phyloP scores from a whole-genome alignment of 2,113 vertebrate species.

The Hypocryptadius cinnamomeus region DNA sequence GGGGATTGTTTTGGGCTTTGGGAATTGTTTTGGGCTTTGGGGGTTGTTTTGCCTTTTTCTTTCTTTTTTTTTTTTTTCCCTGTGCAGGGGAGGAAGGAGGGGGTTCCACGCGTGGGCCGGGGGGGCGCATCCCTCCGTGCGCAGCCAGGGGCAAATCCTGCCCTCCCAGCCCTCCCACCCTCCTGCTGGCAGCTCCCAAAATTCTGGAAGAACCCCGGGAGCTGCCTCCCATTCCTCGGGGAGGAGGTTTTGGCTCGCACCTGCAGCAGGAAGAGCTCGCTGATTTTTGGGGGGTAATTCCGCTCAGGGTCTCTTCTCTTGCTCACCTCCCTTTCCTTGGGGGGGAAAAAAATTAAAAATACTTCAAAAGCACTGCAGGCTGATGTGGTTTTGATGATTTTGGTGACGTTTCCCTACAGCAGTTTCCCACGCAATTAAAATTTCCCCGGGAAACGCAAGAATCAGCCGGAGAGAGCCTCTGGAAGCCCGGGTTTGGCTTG shows the following conservation, averaged over 20 bases:
- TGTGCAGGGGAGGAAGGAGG: not conserved
- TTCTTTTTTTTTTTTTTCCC: not conserved
- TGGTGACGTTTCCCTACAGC: not conserved
- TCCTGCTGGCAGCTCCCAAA: not conserved
- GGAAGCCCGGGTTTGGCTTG: not conserved
- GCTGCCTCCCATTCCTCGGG: not conserved
- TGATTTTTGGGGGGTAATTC: not conserved
- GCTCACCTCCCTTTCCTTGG: not conserved
- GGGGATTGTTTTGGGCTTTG: not conserved
- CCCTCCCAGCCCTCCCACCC: not conserved
- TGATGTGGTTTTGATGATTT: not conserved
- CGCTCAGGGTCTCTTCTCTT: not conserved
- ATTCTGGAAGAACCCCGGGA: not conserved
- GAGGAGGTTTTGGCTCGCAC: not conserved
- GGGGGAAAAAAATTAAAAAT: no score
- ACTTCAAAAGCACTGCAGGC: not conserved
- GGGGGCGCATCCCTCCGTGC: not conserved
- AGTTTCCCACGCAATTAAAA: not conserved
- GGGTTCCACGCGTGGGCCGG: not conserved
- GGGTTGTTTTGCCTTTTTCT: no score
- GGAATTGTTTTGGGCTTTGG: not conserved
- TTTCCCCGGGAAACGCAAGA: not conserved
- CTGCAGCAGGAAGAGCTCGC: fast-evolving
- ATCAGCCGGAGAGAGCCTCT: not conserved
- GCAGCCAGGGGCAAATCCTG: not conserved